Evolutionary conservation across 2,797 vertebrate species (phyloP).

Genomic region (Alfaro cultratus): DNA sequence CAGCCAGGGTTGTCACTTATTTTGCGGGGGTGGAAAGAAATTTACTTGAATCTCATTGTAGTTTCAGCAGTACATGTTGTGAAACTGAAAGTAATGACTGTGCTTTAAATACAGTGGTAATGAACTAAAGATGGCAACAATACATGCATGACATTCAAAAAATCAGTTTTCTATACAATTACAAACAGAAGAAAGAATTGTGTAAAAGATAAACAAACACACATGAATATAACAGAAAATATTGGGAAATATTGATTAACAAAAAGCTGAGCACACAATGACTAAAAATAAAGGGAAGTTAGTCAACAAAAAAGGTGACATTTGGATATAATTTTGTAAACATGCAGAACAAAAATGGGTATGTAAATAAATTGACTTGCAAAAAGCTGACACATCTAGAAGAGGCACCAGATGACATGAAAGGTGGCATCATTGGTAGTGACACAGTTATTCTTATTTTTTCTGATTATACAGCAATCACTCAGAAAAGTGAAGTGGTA

Average conservation of each 20-base stretch:
- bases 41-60: background rate
- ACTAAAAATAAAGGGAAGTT: background rate
- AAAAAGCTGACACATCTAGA: background rate
- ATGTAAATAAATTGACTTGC: background rate
- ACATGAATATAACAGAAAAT: background rate
- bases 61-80: background rate
- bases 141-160: background rate
- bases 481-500: background rate
- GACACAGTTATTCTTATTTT: background rate
- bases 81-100: background rate
- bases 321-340: background rate
- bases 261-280: background rate
- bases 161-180: background rate
- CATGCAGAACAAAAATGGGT: background rate
- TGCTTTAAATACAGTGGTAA: background rate
- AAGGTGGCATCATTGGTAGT: background rate
- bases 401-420: background rate
- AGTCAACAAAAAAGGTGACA: background rate
- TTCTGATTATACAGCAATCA: background rate
- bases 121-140: background rate
- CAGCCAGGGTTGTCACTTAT: constrained; percentile 20
- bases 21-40: constrained; percentile 15
- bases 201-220: background rate
- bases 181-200: background rate
- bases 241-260: background rate